A percentile compares a stretch with the other conserved stretches of the same genome.
These are phyloP conservation scores for Rhadinocentrus ornatus DNA, from an alignment of 2,797 vertebrate species.

Conservation along the genomic window DNA sequence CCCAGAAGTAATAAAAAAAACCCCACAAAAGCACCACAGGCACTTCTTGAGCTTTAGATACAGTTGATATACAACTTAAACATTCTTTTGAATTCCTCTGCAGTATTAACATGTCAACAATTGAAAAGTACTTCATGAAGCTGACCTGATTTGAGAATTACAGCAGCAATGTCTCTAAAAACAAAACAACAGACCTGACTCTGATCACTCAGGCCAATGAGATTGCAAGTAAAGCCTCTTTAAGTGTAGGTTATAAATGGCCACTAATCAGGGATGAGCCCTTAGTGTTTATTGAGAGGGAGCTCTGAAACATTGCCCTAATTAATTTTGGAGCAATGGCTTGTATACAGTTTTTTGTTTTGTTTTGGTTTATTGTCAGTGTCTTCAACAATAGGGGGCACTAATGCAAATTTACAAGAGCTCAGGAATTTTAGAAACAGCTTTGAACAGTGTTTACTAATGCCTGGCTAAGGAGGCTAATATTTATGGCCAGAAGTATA, in stretches of 20 bases:
- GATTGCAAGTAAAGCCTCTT: slow-evolving; percentile 73
- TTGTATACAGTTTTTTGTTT: slow-evolving; percentile 65
- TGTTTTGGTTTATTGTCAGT: slow-evolving; percentile 31
- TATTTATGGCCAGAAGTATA: slow-evolving; percentile 66
- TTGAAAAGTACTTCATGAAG: slow-evolving; percentile 17
- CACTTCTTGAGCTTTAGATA: no score
- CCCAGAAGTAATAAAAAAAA: slow-evolving; percentile 57
- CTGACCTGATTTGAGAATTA: slow-evolving; percentile 41
- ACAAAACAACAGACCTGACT: slow-evolving; percentile 35
- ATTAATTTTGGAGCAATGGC: slow-evolving; percentile 75
- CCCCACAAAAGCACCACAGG: slow-evolving; percentile 35
- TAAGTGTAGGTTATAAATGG: slow-evolving; percentile 82
- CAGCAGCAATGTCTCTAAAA: slow-evolving; percentile 38
- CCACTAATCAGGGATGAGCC: slow-evolving; percentile 82
- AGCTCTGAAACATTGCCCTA: slow-evolving; percentile 81
- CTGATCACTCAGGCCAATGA: slow-evolving; percentile 72
- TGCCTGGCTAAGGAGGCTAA: slow-evolving; percentile 71
- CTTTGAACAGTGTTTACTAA: slow-evolving; percentile 71
- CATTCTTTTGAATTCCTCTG: slow-evolving; percentile 13
- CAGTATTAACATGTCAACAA: neutral
- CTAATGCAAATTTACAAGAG: slow-evolving; percentile 72
- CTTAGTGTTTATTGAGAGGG: slow-evolving; percentile 75
- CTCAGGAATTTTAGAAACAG: slow-evolving; percentile 72
- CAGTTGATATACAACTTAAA: slow-evolving; percentile 17
- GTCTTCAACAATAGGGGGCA: slow-evolving; percentile 65